Evolutionary conservation across 1,140 invertebrate species (phyloP), one percentile per base, ranked within the genome.

Genomic region (Oreohelix idahoensis): DNA sequence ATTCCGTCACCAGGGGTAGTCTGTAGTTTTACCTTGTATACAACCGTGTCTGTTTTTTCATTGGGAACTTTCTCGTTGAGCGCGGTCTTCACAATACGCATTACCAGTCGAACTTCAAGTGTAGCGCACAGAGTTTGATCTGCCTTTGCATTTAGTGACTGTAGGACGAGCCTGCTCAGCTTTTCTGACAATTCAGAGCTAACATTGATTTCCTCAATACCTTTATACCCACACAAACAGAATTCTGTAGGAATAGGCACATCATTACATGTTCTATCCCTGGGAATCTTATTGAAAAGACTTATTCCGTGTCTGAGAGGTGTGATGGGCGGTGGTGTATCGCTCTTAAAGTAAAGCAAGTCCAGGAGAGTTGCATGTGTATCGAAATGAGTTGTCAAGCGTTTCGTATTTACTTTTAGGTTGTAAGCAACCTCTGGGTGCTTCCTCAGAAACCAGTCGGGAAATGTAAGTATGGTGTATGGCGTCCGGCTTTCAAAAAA

Each of bases 381-480:
- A 49, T 78, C 76, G 39, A 32, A 78, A 38, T 78, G 76, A 5
- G 76, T 35, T 53, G 76, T 78, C 29, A 78, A 36, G 20, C 76
- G 76, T 36, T 78, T 53, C 1, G 76, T 78, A 32, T 78, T 78
- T 29, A 39, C 32, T 58, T 58, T 29, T 39, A 78, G 38, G 26
- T 53, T 78, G 11, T 4, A 5, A 11, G 32, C 51, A 13, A 78
- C 29, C 4, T 78, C 76, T 5, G 76, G 76, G 76, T 78, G 58
- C 32, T 78, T 78, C 10, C 13, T 49, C 0, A 78, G 76, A 63
- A 78, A 78, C 76, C 76, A 78, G 5, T 32, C 8, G 1, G 76
- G 76, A 63, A 78, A 78, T 29, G 76, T 78, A 10, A 78, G 39
- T 4, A 78, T 58, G 8, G 53, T 32, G 36, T 58, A 78, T 23